Evolutionary conservation across 2,113 vertebrate genomes (phyloP).

Genomic region (Corydoras sp.): DNA sequence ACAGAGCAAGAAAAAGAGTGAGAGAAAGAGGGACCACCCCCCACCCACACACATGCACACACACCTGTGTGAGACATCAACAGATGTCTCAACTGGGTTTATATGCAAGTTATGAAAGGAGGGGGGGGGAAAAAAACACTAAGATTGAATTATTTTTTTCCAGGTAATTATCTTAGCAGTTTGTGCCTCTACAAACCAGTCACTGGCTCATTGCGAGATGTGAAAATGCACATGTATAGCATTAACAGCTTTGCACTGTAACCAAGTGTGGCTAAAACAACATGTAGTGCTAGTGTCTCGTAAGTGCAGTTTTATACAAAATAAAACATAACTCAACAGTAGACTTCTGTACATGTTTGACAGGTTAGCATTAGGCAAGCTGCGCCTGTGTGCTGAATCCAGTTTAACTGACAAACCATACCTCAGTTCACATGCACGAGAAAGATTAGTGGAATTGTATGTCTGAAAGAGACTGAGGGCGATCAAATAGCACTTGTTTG

Average conservation of each 20-base stretch:
- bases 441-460: slow-evolving; percentile 60
- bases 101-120: too few species aligned
- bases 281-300: neutral
- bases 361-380: slow-evolving; percentile 45
- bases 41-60: too few species aligned
- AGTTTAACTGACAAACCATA: slow-evolving; percentile 51
- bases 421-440: slow-evolving; percentile 51
- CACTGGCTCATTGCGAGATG: slow-evolving; percentile 3
- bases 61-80: too few species aligned
- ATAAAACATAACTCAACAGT: slow-evolving; percentile 30
- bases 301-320: slow-evolving; percentile 26
- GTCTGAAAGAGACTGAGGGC: slow-evolving; percentile 56
- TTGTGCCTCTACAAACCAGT: slow-evolving; percentile 3
- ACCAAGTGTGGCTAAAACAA: slow-evolving; percentile 22
- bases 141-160: slow-evolving; percentile 18
- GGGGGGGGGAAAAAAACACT: neutral
- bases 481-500: slow-evolving; percentile 67
- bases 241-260: neutral
- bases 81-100: too few species aligned
- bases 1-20: too few species aligned
- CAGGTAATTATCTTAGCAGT: slow-evolving; percentile 21
- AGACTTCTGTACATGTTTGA: slow-evolving; percentile 24
- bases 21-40: too few species aligned
- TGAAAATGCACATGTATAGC: slow-evolving; percentile 23
- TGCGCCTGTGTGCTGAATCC: slow-evolving; percentile 48